phyloP scores from a whole-genome alignment of 2,888 invertebrate species.

The Thyatira batis region DNA sequence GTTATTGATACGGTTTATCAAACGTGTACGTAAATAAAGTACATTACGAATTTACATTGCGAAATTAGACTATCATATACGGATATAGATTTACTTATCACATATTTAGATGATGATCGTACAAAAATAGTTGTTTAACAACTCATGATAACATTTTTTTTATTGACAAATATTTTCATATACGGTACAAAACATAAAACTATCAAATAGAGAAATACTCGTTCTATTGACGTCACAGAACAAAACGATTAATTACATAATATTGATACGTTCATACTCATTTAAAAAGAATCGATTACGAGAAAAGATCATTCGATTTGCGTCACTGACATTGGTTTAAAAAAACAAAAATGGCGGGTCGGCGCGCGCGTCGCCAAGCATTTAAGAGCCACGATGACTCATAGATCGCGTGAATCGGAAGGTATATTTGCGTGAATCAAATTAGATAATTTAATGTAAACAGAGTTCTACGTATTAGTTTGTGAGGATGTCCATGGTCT shows the following conservation, averaged over 20 bases:
- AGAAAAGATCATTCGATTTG: slow-evolving; percentile 6
- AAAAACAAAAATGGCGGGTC: slow-evolving; percentile 24
- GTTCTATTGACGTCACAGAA: neutral
- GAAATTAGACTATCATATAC: neutral
- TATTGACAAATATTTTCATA: neutral
- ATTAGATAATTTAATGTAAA: slow-evolving; percentile 9
- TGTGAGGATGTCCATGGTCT: slow-evolving; percentile 5
- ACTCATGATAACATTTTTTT: no score
- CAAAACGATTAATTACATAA: neutral
- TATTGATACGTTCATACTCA: neutral
- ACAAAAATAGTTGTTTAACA: no score
- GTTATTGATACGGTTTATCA: neutral
- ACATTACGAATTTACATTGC: neutral
- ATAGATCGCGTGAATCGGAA: slow-evolving; percentile 27
- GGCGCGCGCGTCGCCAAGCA: slow-evolving; percentile 15
- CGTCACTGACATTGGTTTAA: slow-evolving; percentile 23
- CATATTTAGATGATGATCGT: no score
- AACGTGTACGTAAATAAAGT: neutral
- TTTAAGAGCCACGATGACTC: slow-evolving; percentile 19
- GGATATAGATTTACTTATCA: neutral
- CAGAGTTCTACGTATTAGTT: slow-evolving; percentile 8
- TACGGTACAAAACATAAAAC: neutral
- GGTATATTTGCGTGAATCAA: slow-evolving; percentile 30
- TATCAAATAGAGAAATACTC: neutral
- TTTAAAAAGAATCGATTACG: slow-evolving; percentile 5